phyloP scores from a whole-genome alignment of 2,113 vertebrate species.

The Oryctolagus cuniculus region mOryCun1.1 NC_091438.1:70689001-70689500 shows the following conservation, averaged over 20 bases:
- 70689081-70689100: neutral
- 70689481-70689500: neutral
- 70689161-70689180: neutral
- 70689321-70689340: neutral
- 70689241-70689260: neutral
- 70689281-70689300: neutral
- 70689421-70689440: neutral
- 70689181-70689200: neutral
- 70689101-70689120: too few relatives aligned
- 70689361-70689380: neutral
- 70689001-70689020: too few relatives aligned
- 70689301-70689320: neutral
- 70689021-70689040: neutral
- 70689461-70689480: neutral
- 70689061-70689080: neutral
- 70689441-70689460: too few relatives aligned
- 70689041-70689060: neutral
- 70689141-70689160: neutral
- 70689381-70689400: neutral
- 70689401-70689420: neutral
- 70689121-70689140: neutral
- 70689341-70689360: neutral
- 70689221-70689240: neutral
- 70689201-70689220: neutral
- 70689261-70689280: neutral